Percentiles rank a stretch among this genome's conserved stretches.
These are phyloP conservation scores for fruit fly (Drosophila melanogaster) DNA, from an alignment of 1,140 invertebrate species.

Conservation along the genomic window Release_6_plus_ISO1_MT NC_004354.4:9814001-9814500, in stretches of 20 bases:
- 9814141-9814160: constrained; percentile 62
- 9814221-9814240: neutral
- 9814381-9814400: neutral
- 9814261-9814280: constrained; percentile 52
- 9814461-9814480: constrained; percentile 18
- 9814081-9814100: constrained; percentile 13
- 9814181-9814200: neutral
- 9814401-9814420: no score
- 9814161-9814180: neutral
- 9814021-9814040: neutral
- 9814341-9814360: constrained; percentile 57
- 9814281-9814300: constrained; percentile 77
- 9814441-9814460: neutral
- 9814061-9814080: no score
- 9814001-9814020: neutral
- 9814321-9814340: constrained; percentile 73
- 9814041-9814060: neutral
- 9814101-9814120: constrained; percentile 54
- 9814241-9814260: constrained; percentile 60
- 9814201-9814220: neutral
- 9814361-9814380: constrained; percentile 38
- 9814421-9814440: no score
- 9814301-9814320: constrained; percentile 78
- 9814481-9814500: constrained; percentile 57
- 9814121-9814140: constrained; percentile 63